Percentiles rank a stretch among this genome's conserved stretches.
These are phyloP conservation scores for Diglossa cyanea DNA, from an alignment of 2,797 vertebrate species.

Conservation along the genomic window DNA sequence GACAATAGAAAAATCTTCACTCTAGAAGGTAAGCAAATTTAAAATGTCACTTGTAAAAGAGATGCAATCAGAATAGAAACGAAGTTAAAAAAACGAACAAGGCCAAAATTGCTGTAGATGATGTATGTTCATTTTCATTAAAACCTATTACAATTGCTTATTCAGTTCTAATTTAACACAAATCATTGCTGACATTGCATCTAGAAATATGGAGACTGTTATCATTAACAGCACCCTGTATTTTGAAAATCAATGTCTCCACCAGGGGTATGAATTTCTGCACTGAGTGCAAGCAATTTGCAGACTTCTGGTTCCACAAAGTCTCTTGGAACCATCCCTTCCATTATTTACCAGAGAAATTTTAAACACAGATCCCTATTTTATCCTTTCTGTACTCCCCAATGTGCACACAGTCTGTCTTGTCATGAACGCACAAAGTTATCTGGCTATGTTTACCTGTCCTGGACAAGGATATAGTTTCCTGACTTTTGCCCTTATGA, in stretches of 20 bases:
- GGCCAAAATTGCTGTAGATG: background rate
- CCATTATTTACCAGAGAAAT: background rate
- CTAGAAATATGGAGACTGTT: background rate
- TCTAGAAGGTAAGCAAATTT: background rate
- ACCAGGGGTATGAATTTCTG: background rate
- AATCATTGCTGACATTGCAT: background rate
- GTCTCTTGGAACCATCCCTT: background rate
- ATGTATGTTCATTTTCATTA: background rate
- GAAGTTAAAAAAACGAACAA: background rate
- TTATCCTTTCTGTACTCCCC: background rate
- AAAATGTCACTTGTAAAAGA: background rate
- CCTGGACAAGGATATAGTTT: background rate
- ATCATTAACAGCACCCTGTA: background rate
- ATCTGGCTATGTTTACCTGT: rapidly evolving
- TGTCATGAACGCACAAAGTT: background rate
- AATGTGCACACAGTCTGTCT: background rate
- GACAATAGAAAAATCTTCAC: background rate
- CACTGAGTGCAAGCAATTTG: background rate
- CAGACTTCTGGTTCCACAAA: background rate
- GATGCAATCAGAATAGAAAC: background rate
- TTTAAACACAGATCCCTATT: background rate
- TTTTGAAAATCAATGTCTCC: background rate
- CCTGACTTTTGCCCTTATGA: background rate
- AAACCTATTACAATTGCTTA: background rate
- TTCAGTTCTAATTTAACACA: background rate